Conservation (phyloP, 2,888 invertebrate species). For the Drosophila picticornis region DNA sequence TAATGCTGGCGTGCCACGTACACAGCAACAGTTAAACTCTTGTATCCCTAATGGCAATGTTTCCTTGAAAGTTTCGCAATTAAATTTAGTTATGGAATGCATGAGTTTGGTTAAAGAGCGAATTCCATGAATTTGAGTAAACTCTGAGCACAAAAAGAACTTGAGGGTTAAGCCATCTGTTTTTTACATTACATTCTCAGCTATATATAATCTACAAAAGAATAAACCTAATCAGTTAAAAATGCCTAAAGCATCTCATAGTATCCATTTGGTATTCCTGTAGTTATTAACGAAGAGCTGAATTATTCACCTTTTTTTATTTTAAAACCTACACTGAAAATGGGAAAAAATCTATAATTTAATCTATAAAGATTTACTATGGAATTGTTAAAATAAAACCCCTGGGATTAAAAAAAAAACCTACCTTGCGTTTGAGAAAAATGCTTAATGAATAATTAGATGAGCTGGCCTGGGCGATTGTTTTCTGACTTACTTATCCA, state of each 20-base stretch:
- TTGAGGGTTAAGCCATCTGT: background rate
- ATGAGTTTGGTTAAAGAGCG: background rate
- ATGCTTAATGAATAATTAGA: too few relatives aligned
- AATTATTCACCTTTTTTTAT: background rate
- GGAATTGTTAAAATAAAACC: background rate
- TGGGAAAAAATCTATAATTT: too few relatives aligned
- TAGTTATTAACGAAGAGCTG: background rate
- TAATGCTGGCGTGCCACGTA: slow-evolving; percentile 42
- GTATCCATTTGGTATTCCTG: background rate
- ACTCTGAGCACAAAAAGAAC: background rate
- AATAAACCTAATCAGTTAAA: background rate
- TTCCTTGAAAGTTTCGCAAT: slow-evolving; percentile 47
- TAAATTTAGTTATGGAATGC: slow-evolving; percentile 31
- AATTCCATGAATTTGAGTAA: slow-evolving; percentile 10
- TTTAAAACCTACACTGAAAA: background rate
- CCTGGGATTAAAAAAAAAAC: too few relatives aligned
- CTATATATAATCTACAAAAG: background rate
- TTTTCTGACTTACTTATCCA: too few relatives aligned
- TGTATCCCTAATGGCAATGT: slow-evolving; percentile 21
- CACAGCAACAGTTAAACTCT: background rate
- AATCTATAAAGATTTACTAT: too few relatives aligned
- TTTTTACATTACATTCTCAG: background rate
- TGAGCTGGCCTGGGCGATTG: too few relatives aligned
- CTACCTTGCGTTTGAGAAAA: too few relatives aligned
- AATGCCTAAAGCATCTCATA: background rate